Evolutionary conservation across 1,140 invertebrate genomes (phyloP).

Genomic region (Pachypeltis micranthus): DNA sequence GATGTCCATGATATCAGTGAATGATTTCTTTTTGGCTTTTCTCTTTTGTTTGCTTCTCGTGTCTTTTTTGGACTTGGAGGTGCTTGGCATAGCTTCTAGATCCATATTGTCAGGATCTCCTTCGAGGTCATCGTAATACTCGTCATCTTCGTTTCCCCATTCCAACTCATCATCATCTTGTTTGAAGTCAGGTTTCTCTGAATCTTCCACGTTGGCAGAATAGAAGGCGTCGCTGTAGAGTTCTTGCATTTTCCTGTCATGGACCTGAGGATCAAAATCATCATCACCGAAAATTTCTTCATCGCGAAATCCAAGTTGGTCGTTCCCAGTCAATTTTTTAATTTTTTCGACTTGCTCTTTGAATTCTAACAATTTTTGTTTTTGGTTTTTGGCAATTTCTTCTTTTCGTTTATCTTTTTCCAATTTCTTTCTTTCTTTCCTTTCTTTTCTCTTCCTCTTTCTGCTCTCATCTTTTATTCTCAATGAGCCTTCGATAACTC

Average conservation of each 20-base stretch:
- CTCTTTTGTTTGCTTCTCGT: conserved; percentile 27
- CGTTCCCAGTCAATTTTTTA: conserved; percentile 79
- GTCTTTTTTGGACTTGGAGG: conserved; percentile 14
- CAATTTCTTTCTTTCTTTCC: conserved; percentile 63
- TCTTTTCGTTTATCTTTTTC: conserved; percentile 74
- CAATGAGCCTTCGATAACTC: conserved; percentile 72
- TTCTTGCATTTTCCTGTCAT: conserved; percentile 77
- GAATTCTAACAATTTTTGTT: conserved; percentile 81
- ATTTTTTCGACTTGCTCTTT: conserved; percentile 76
- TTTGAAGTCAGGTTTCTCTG: conserved; percentile 12
- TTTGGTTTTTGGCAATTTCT: conserved; percentile 76
- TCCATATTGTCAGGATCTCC: conserved; percentile 18
- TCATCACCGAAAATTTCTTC: conserved; percentile 67
- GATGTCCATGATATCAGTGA: conserved; percentile 31
- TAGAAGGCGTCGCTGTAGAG: conserved; percentile 85
- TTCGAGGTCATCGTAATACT: background rate
- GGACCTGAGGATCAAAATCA: conserved; percentile 86
- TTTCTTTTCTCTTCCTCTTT: conserved; percentile 60
- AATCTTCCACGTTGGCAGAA: conserved; percentile 28
- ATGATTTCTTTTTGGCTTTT: conserved; percentile 41
- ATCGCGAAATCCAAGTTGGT: conserved; percentile 43
- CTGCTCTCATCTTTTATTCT: conserved; percentile 67
- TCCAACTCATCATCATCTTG: background rate
- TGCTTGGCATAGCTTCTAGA: conserved; percentile 12
- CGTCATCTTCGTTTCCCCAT: conserved; percentile 5